These are phyloP conservation scores for Bubo scandiacus DNA, from an alignment of 2,113 vertebrate genomes.

Conservation along the genomic window DNA sequence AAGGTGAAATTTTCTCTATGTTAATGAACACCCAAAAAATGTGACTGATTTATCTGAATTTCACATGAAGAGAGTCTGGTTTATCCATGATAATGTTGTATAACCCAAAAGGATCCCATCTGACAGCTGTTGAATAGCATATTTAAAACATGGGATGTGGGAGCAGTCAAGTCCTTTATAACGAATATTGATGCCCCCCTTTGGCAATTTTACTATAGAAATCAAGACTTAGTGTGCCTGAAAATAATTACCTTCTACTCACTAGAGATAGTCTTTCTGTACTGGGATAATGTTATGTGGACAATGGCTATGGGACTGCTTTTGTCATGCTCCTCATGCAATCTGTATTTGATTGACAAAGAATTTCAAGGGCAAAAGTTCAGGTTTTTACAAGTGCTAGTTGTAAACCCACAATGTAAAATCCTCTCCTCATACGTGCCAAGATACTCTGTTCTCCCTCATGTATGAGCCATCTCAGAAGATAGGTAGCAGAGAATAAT, in stretches of 20 bases:
- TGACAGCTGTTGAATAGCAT: neutral
- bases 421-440: constrained; percentile 11
- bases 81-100: neutral
- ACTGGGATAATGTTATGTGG: neutral
- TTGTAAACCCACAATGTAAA: constrained; percentile 29
- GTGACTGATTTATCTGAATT: neutral
- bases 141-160: neutral
- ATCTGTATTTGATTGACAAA: constrained; percentile 49
- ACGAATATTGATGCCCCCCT: neutral
- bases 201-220: constrained; percentile 32
- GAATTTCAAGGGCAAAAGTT: constrained; percentile 42
- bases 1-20: neutral
- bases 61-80: neutral
- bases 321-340: constrained; percentile 44
- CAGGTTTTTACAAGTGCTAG: constrained; percentile 37
- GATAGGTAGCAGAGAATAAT: constrained; percentile 40
- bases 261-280: neutral
- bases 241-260: constrained; percentile 47
- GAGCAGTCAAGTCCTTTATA: constrained; percentile 9
- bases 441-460: constrained; percentile 53
- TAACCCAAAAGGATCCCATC: neutral
- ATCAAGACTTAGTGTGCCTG: constrained; percentile 1
- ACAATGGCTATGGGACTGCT: constrained; percentile 2
- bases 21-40: neutral
- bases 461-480: constrained; percentile 17